Evolutionary conservation across 2,797 vertebrate species (phyloP), one percentile per base, ranked within the genome.

Genomic region (Agapornis canus): DNA sequence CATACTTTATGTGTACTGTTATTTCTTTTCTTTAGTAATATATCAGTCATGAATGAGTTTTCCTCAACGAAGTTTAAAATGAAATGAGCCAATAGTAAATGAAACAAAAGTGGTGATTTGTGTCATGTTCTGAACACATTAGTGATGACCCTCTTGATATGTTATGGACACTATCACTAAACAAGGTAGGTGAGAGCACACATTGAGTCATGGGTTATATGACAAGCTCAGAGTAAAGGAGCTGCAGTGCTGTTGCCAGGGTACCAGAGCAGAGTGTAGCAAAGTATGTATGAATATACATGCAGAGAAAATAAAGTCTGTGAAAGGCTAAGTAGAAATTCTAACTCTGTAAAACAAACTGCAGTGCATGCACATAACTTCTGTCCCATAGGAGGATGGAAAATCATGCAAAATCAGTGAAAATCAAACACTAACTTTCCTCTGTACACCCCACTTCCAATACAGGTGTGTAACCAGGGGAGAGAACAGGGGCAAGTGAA

Each of bases 401-500:
- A 90, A 84, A 89, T 96, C 82, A 19, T 11, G 48, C 27, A 86
- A 79, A 63, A 71, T 69, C 61, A 85, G 81, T 92, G 84, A 83
- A 64, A 91, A 87, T 91, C 78, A 85, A 91, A 75, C 66, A 72
- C 11, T 49, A 15, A 4, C n/a, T 80, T 35, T 64, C 42, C 72
- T 81, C 57, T 65, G 29, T 40, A 25, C 2, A 32, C 43, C 52
- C 48, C 2, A 3, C 29, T 60, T 45, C 37, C 7, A 10, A 9
- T 45, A 29, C 49, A 39, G 92, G 71, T 78, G 79, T 69, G 5
- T 57, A 84, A 61, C 23, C n/a, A 26, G 80, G 91, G 86, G 26
- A 37, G 63, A 61, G 84, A 82, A 49, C 54, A 57, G 82, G 39
- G 87, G 73, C 80, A 70, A 54, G 82, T 7, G 7, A 81, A 82